Base-by-base conservation (phyloP, 1,140 invertebrate species). In the Calycopis cecrops region DNA sequence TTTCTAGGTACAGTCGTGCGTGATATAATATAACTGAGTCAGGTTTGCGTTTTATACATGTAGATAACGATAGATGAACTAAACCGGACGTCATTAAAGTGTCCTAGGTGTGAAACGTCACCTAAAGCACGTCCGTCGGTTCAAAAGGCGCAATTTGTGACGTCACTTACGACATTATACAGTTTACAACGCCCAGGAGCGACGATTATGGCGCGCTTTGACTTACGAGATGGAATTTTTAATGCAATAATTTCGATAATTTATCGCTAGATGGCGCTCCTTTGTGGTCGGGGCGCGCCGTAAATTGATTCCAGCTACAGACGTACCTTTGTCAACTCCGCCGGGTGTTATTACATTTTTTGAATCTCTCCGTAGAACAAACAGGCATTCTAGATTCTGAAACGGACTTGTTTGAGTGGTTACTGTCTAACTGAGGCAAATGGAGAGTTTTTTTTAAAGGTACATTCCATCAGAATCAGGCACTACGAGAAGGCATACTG, bases 241-340 rank as follows among this genome's bases (percentile, higher is more conserved):
- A 91, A 91, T 91, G 89, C 89, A 91, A 91, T 91, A 90, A 91
- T 90, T 90, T 87, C 89, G 86, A 91, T 91, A 90, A 91, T 91
- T 90, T 90, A 90, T 90, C 73, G 83, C 85, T 85, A 83, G 81
- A 85, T 83, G 75, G 73, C 73, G 67, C 66, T 74, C 74, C 74
- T 80, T 81, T 85, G 77, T 82, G 62, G 67, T 67, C 50, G 59
- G 48, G 59, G 47, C 59, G 48, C 18, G 33, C 35, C 48, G 54
- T 52, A 35, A 48, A 58, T 44, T 53, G 40, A 44, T 53, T 42
- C 38, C 38, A 18, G 52, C 40, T 16, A 38, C 16, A 42, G 0
- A 21, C 40, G 38, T 52, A 28, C n/a, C 33, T 35, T 11, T 49
- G 8, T 49, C n/a, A 33, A 18, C 21, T 47, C 44, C 21, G 12